A percentile compares a stretch with the other conserved stretches of the same genome.
These are phyloP conservation scores for Apogon talboti DNA, from an alignment of 2,797 vertebrate genomes.

Conservation along the genomic window DNA sequence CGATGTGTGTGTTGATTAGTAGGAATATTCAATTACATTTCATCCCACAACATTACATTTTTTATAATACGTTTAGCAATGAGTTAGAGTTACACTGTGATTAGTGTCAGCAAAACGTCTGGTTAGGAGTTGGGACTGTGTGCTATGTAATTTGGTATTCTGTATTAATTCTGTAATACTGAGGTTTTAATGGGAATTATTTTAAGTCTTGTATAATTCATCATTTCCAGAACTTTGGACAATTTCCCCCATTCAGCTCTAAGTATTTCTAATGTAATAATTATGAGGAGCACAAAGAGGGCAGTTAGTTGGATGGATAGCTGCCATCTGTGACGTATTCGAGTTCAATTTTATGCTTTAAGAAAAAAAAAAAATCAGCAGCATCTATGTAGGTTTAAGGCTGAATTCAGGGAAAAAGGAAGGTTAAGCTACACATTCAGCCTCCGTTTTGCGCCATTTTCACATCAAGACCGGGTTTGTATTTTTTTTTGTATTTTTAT, in stretches of 20 bases:
- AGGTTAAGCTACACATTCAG: no score
- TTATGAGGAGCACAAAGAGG: no score
- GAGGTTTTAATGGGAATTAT: neutral
- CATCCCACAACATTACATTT: neutral
- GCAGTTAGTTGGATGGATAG: no score
- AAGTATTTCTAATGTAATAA: neutral
- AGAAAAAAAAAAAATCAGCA: no score
- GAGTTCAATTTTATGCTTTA: no score
- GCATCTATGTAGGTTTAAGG: no score
- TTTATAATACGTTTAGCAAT: slow-evolving; percentile 1
- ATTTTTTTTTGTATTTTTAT: no score
- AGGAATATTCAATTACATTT: slow-evolving; percentile 9
- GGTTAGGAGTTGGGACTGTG: no score
- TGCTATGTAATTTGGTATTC: neutral
- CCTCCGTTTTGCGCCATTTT: no score
- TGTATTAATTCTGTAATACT: neutral
- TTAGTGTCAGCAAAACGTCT: slow-evolving; percentile 2
- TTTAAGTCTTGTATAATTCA: no score
- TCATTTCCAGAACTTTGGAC: neutral
- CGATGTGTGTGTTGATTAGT: slow-evolving; percentile 3
- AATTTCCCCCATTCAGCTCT: neutral
- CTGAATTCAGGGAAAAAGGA: no score
- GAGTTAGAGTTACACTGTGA: neutral
- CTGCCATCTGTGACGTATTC: neutral
- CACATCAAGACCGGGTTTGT: no score